Evolutionary conservation across 2,113 vertebrate genomes (phyloP).

Genomic region (Eonycteris spelaea): DNA sequence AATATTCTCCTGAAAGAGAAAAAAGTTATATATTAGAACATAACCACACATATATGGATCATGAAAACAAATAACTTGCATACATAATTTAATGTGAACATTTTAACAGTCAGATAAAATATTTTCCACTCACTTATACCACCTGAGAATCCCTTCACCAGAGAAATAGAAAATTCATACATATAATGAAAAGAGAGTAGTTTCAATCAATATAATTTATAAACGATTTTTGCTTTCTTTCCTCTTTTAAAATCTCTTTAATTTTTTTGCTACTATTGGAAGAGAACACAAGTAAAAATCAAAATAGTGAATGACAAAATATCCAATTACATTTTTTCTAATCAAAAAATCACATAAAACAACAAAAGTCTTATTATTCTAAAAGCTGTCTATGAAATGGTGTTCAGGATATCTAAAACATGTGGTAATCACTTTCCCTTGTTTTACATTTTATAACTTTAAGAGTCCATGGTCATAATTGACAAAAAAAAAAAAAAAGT

Average conservation of each 20-base stretch:
- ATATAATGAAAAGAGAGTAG: background rate
- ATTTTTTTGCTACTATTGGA: background rate
- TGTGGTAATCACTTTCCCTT: background rate
- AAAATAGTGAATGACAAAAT: background rate
- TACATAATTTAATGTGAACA: background rate
- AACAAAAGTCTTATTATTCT: background rate
- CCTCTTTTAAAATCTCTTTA: background rate
- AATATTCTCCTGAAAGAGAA: background rate
- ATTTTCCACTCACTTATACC: background rate
- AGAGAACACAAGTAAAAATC: background rate
- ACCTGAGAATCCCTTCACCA: background rate
- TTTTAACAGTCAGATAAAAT: background rate
- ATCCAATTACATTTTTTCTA: background rate
- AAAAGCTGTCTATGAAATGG: background rate
- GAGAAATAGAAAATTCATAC: background rate
- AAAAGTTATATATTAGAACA: background rate
- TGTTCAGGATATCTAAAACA: background rate
- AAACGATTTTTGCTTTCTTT: background rate
- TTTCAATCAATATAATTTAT: background rate
- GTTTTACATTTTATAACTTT: background rate
- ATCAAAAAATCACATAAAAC: background rate
- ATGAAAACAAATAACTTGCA: constrained; percentile 9
- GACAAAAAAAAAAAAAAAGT: background rate
- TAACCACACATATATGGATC: background rate
- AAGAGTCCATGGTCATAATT: background rate